Evolutionary conservation across 2,888 invertebrate species (phyloP).

Genomic region (Scotopteryx bipunctaria): DNA sequence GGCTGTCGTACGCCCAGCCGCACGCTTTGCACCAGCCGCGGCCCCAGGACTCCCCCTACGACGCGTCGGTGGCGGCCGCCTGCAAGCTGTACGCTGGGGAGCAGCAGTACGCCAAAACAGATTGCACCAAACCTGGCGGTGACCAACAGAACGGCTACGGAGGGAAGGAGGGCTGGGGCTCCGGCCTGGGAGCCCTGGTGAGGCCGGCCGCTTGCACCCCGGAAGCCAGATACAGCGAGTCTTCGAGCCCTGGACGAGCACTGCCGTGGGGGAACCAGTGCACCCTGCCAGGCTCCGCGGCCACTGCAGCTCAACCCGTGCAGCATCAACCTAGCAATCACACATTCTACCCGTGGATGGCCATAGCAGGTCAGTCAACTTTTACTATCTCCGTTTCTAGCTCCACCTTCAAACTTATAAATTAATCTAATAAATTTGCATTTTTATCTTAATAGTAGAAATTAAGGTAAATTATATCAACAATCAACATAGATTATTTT

Average conservation of each 20-base stretch:
- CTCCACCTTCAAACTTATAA: too few species aligned
- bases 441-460: slow-evolving; percentile 19
- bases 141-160: slow-evolving; percentile 87
- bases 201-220: slow-evolving; percentile 95
- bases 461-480: background rate
- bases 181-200: slow-evolving; percentile 86
- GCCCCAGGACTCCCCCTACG: slow-evolving; percentile 96
- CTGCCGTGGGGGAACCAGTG: slow-evolving; percentile 95
- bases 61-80: slow-evolving; percentile 93
- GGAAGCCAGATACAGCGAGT: slow-evolving; percentile 93
- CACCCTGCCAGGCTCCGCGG: slow-evolving; percentile 91
- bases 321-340: slow-evolving; percentile 95
- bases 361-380: slow-evolving; percentile 95
- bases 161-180: slow-evolving; percentile 88
- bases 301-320: slow-evolving; percentile 91
- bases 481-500: too few species aligned
- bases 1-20: slow-evolving; percentile 93
- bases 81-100: slow-evolving; percentile 91
- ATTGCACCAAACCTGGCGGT: slow-evolving; percentile 88
- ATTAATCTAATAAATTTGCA: slow-evolving; percentile 27
- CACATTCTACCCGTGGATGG: slow-evolving; percentile 99
- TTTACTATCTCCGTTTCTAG: slow-evolving; percentile 4
- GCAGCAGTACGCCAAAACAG: slow-evolving; percentile 87
- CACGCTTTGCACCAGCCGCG: slow-evolving; percentile 90
- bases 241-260: slow-evolving; percentile 90